Evolutionary conservation across 2,113 vertebrate genomes (phyloP).

Genomic region (human (Homo sapiens)): DNA sequence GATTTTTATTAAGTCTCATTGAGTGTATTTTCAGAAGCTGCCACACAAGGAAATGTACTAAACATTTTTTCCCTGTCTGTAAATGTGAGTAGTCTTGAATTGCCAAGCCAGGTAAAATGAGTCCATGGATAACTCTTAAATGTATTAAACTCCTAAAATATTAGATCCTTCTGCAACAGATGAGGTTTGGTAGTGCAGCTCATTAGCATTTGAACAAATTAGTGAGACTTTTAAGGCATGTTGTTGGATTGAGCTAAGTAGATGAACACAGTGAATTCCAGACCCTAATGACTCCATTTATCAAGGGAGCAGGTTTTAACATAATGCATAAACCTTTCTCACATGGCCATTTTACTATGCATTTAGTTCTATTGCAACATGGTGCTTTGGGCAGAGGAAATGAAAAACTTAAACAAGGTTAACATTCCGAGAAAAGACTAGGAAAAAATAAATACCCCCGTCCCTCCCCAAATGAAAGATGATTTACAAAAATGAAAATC

Average conservation of each 20-base stretch:
- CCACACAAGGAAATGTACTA: neutral
- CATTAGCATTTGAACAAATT: slow-evolving; percentile 84
- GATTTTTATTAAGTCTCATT: slow-evolving; percentile 44
- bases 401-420: slow-evolving; percentile 82
- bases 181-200: slow-evolving; percentile 74
- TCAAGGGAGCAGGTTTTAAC: slow-evolving; percentile 84
- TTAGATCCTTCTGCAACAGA: slow-evolving; percentile 66
- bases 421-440: slow-evolving; percentile 78
- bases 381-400: slow-evolving; percentile 80
- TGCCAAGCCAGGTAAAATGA: slow-evolving; percentile 67
- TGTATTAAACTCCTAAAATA: slow-evolving; percentile 71
- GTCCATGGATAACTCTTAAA: slow-evolving; percentile 66
- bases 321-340: slow-evolving; percentile 85
- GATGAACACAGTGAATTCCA: slow-evolving; percentile 79
- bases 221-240: slow-evolving; percentile 82
- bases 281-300: slow-evolving; percentile 85
- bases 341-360: slow-evolving; percentile 79
- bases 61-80: slow-evolving; percentile 32
- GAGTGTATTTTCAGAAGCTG: slow-evolving; percentile 62
- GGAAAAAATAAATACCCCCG: slow-evolving; percentile 68
- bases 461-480: slow-evolving; percentile 68
- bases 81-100: slow-evolving; percentile 74
- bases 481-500: slow-evolving; percentile 70
- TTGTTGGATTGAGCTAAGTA: slow-evolving; percentile 78
- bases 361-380: slow-evolving; percentile 82